Evolutionary conservation across 2,888 invertebrate species (phyloP).

Genomic region (Noctua pronuba): DNA sequence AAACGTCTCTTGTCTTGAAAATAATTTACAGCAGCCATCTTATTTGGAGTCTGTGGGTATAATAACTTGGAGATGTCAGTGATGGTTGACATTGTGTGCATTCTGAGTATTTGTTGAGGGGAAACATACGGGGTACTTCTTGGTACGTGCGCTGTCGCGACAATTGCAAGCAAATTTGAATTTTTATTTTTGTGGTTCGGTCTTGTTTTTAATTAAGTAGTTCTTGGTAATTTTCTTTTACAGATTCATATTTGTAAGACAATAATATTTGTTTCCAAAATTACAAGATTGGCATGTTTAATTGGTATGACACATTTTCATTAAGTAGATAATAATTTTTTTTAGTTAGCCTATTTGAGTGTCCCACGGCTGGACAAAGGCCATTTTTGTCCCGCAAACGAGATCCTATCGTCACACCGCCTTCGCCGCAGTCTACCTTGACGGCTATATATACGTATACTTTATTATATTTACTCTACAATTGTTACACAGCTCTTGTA

Average conservation of each 20-base stretch:
- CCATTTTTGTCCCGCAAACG: too few relatives aligned
- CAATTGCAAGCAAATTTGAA: neutral
- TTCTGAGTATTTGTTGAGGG: constrained; percentile 49
- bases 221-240: neutral
- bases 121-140: constrained; percentile 37
- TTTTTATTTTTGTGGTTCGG: neutral
- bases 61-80: constrained; percentile 57
- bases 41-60: constrained; percentile 54
- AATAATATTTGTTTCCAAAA: neutral
- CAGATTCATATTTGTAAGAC: neutral
- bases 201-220: neutral
- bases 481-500: neutral
- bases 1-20: constrained; percentile 59
- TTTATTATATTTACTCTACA: neutral
- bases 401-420: too few relatives aligned
- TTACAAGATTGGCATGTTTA: neutral
- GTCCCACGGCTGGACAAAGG: too few relatives aligned
- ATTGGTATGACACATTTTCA: neutral
- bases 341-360: too few relatives aligned
- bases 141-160: neutral
- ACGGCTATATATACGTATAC: neutral
- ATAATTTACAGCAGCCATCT: constrained; percentile 61
- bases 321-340: neutral
- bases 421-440: too few relatives aligned
- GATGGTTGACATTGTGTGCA: constrained; percentile 50